Base-by-base conservation (phyloP, 2,113 vertebrate species). In the Strigops habroptila region DNA sequence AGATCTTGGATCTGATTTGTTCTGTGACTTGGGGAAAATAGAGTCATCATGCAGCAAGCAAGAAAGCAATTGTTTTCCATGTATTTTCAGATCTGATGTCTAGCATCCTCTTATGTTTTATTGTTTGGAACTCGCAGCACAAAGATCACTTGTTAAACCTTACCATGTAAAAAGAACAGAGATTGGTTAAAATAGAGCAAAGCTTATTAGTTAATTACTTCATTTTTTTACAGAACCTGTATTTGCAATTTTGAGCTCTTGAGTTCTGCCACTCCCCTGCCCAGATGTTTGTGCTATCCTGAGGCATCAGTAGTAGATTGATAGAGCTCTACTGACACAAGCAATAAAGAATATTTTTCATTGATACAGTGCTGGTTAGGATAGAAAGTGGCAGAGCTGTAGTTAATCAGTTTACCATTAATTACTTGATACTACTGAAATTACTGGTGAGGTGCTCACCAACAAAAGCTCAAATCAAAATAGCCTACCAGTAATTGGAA, bases 181-280 rank as follows among this genome's bases (percentile, higher is more conserved):
- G 57, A 86, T 90, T 94, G 82, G 31, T 93, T 96, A 78, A 95
- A 97, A 78, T 41, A 95, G 91, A 73, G 19, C n/a, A 85, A 82
- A 80, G 71, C 53, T 97, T 78, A 71, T 96, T 95, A 88, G 49
- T 96, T 96, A 96, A 91, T 96, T 95, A 87, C 39, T 86, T 60
- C 35, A 33, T 27, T 90, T 82, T 95, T 95, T 92, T 95, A 62
- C 65, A 83, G 68, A 92, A 93, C 93, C 87, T 95, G 13, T 91
- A 62, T 94, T 86, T 96, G 79, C 76, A 86, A 28, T 97, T 91
- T 96, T 82, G 70, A 94, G 31, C 35, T 90, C 43, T 64, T 2
- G 1, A 4, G 8, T 92, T 77, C 35, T 65, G 57, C 33, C 12
- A 22, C 24, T 64, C 9, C 35, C 52, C 11, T 71, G 49, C 31